Evolutionary conservation across 2,888 invertebrate species (phyloP), one percentile per base, ranked within the genome.

Genomic region (Ethmia dodecea): DNA sequence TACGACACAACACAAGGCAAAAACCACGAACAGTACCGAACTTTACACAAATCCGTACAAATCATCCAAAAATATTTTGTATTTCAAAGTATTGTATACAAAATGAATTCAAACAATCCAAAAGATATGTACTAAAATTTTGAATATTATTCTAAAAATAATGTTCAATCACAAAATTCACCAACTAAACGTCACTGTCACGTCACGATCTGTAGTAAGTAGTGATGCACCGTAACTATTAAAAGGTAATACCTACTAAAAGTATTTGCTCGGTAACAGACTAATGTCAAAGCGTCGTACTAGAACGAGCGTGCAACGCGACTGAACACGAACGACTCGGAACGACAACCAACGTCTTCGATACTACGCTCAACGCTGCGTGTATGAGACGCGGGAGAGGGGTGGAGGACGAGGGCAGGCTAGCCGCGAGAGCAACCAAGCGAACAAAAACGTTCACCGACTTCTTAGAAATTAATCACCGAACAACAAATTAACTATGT

Each of bases 381-480:
- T 20, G n/a, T 13, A 14, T 25, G 31, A 16, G 16, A 26, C 2
- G 28, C 18, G 29, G 10, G 12, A 22, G 35, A 14, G 38, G 33
- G 20, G 37, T 14, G 35, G 37, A 37, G 53, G 52, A 52, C 60
- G 53, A 48, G 49, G 57, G 47, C 52, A 35, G 52, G 50, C 60
- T 52, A 48, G 47, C 55, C 47, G 52, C 35, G 39, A 39, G 52
- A 47, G 52, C 54, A 54, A 51, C 52, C 54, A 47, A 56, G 52
- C 55, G 52, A 71, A 69, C 62, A 60, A 56, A 57, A 68, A 68
- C 61, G 59, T 65, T 71, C 65, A 73, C 60, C 56, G 62, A 60
- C 57, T 80, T 80, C 79, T 60, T 39, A 70, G 80, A 80, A 77
- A 64, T 71, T 73, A 76, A 79, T 77, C 74, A 52, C 63, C 51